Percentiles rank a stretch among this genome's conserved stretches.
These are phyloP conservation scores for Axea sp. DNA, from an alignment of 2,888 invertebrate genomes.

Conservation along the genomic window DNA sequence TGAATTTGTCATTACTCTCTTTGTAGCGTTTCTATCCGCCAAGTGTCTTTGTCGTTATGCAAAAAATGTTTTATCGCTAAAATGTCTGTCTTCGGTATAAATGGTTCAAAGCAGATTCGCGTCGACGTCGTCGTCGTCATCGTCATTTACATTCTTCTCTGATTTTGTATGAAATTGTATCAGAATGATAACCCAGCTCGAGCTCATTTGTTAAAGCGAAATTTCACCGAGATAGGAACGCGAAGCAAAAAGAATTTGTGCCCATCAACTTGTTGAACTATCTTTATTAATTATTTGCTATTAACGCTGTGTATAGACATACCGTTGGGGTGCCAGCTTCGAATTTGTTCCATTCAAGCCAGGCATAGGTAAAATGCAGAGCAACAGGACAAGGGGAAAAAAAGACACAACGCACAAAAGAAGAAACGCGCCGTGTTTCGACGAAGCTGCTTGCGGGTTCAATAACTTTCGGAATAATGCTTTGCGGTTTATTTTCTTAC, in stretches of 20 bases:
- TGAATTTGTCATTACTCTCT: constrained; percentile 22
- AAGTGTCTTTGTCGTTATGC: constrained; percentile 21
- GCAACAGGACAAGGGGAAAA: no score
- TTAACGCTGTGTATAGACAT: no score
- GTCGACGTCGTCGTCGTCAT: no score
- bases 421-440: no score
- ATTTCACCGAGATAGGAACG: constrained; percentile 8
- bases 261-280: constrained; percentile 15
- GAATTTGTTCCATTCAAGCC: no score
- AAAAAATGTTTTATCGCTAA: constrained; percentile 35
- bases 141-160: constrained; percentile 45
- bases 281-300: no score
- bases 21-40: neutral
- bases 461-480: no score
- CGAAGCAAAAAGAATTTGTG: constrained; percentile 19
- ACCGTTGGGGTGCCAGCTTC: neutral
- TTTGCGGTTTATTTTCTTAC: no score
- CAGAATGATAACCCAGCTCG: constrained; percentile 11
- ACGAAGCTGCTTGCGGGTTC: no score
- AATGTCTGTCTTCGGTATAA: constrained; percentile 25
- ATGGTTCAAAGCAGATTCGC: constrained; percentile 30
- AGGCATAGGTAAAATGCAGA: no score
- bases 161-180: constrained; percentile 44
- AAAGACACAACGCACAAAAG: no score
- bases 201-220: constrained; percentile 30